Evolutionary conservation across 2,113 vertebrate genomes (phyloP), one percentile per base, ranked within the genome.

Genomic region (Monopterus albus): DNA sequence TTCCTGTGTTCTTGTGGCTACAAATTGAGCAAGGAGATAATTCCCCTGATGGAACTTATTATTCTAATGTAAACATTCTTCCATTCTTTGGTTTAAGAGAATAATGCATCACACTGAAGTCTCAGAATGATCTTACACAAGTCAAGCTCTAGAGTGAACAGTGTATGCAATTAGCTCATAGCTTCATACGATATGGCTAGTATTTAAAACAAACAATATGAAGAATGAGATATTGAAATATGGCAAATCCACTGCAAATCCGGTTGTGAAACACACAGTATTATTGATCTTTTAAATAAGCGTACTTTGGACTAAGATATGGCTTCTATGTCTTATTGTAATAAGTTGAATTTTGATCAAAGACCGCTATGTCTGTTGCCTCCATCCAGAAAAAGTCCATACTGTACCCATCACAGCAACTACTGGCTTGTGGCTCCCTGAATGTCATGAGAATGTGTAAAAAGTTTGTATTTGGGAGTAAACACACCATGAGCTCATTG

Each of bases 371-470:
- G 12, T 66, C 36, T 46, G 39, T 57, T 42, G 42, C 33, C 38
- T 75, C 57, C 59, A 42, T 79, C 49, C 47, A 45, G 25, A 73
- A 68, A 81, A 69, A 28, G 59, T 76, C 68, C 56, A 73, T 51
- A n/a, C n/a, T n/a, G n/a, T n/a, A 66, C 62, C 63, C 42, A 67
- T 60, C 74, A 69, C 49, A 86, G 79, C 75, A 62, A 72, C 53
- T 69, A 49, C 65, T 70, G 38, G 49, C 74, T 75, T 78, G 58
- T 60, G 74, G 69, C 63, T 83, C 77, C 84, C 85, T 84, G 82
- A 89, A 81, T 47, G 66, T 62, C 33, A 40, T 29, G 51, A 80
- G 25, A 64, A 57, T 40, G 26, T 66, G 61, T 79, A 21, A 38
- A 61, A 75, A 10, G 35, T 47, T 51, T 45, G 10, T 23, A 14